Evolutionary conservation across 2,797 vertebrate genomes (phyloP).

Genomic region (Myotis daubentonii): DNA sequence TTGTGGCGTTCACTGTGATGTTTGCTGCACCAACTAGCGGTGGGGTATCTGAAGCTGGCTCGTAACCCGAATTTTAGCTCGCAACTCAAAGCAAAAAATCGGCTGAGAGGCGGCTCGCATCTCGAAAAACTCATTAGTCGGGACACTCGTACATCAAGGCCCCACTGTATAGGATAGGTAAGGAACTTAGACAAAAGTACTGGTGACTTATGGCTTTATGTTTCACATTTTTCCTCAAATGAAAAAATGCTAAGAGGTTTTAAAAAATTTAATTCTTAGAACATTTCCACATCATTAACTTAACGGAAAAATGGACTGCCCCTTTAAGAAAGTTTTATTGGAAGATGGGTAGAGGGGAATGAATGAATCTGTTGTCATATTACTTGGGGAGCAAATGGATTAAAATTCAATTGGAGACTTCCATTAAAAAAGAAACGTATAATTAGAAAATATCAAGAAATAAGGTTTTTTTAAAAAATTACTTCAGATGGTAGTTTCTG

Average conservation of each 20-base stretch:
- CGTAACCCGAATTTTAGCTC: too few relatives aligned
- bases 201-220: not conserved
- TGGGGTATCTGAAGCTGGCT: too few relatives aligned
- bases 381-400: not conserved
- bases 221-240: slow-evolving; percentile 14
- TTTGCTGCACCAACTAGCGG: too few relatives aligned
- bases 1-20: too few relatives aligned
- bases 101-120: too few relatives aligned
- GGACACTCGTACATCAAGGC: too few relatives aligned
- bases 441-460: not conserved
- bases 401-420: not conserved
- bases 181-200: slow-evolving; percentile 1
- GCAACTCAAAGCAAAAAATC: too few relatives aligned
- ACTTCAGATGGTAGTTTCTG: not conserved
- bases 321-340: not conserved
- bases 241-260: not conserved
- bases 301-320: slow-evolving; percentile 37
- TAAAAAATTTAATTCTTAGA: not conserved
- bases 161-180: not conserved
- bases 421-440: not conserved
- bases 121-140: too few relatives aligned
- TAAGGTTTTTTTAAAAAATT: not conserved
- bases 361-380: not conserved
- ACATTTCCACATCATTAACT: not conserved
- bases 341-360: not conserved